Evolutionary conservation across 2,113 vertebrate species (phyloP).

Genomic region (Scortum barcoo): DNA sequence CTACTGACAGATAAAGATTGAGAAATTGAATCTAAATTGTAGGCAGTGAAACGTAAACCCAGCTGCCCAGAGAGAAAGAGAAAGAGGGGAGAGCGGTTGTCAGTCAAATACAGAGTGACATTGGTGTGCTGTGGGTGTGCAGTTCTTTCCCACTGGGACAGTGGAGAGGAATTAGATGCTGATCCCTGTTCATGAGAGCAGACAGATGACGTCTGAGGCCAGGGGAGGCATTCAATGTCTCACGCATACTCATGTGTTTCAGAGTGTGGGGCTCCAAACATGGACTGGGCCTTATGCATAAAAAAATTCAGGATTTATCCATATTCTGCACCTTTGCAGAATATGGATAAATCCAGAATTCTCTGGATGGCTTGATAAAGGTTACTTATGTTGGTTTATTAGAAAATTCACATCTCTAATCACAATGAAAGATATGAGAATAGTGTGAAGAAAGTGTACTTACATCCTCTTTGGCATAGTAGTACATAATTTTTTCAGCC

Average conservation of each 20-base stretch:
- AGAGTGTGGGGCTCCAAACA: conserved; percentile 9
- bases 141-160: conserved; percentile 57
- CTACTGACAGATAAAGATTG: not conserved
- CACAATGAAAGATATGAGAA: not conserved
- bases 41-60: conserved; percentile 45
- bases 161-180: conserved; percentile 50
- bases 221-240: conserved; percentile 26
- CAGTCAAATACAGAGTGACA: conserved; percentile 70
- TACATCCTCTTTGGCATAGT: conserved; percentile 95
- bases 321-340: no score
- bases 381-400: conserved; percentile 2
- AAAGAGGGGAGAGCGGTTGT: conserved; percentile 26
- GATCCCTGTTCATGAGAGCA: conserved; percentile 64
- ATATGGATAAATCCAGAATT: not conserved
- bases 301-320: not conserved
- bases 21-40: conserved; percentile 28
- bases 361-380: not conserved
- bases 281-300: not conserved
- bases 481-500: conserved; percentile 91
- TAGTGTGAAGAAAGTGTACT: conserved; percentile 65
- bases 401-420: not conserved
- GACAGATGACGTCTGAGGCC: conserved; percentile 71
- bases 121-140: conserved; percentile 52
- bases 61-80: not conserved
- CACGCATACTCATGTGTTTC: conserved; percentile 22